Base-by-base conservation (phyloP, 1,140 invertebrate species). In the Samia ricini region DNA sequence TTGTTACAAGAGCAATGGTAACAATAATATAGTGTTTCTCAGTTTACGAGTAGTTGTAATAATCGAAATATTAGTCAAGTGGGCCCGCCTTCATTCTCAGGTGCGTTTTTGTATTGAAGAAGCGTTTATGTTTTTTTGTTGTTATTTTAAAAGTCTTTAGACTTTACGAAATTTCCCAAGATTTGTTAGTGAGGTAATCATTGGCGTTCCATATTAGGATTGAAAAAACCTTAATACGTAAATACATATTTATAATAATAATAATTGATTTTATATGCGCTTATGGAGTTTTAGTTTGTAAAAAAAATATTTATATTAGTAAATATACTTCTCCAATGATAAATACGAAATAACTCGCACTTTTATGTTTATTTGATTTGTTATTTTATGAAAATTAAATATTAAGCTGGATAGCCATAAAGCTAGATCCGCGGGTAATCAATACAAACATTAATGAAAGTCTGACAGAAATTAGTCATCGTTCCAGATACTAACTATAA, bases 41-140 rank as follows among this genome's bases (percentile, higher is more conserved):
- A 63, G 63, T 29, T 72, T 42, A 59, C 69, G 69, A 61, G 80
- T 76, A 83, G 81, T 78, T 78, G 76, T 86, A 79, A 76, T 84
- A 77, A 87, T 82, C 79, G 84, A 76, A 82, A 81, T 89, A 84
- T 88, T 88, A 88, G 84, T 89, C 72, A 89, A 85, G 83, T 83
- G 77, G 83, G 70, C 76, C 84, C 87, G 85, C 87, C 85, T 87
- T 89, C 84, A 88, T 89, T 87, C 85, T 89, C 87, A 89, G 87
- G 84, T 89, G 87, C 87, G 88, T 88, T 88, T 89, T 88, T 89
- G 83, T 83, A 88, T 89, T 83, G 84, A 88, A 84, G 78, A 77
- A 84, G 79, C 83, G 76, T 83, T 77, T 83, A 72, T 79, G 64
- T 79, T 81, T 82, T 84, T 87, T 85, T 85, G 83, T 76, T 84